phyloP scores from a whole-genome alignment of 2,797 vertebrate species.

The Sibirionetta formosa region DNA sequence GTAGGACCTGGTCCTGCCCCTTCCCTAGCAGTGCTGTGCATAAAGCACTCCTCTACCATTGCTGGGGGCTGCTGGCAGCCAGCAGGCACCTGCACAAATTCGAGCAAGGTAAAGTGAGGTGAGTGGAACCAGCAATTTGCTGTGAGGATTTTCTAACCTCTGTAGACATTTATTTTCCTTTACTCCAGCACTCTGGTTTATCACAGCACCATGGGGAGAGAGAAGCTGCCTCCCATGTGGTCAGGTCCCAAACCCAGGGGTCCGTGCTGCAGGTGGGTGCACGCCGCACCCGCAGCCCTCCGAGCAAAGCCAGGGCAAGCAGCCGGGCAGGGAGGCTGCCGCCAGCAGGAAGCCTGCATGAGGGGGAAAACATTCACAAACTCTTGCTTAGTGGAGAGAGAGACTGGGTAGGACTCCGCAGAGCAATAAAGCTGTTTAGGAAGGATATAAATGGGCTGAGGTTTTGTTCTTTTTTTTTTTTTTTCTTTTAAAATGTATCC shows the following conservation, averaged over 20 bases:
- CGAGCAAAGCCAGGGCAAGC: accelerated
- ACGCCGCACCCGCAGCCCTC: not conserved
- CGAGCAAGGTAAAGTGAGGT: not conserved
- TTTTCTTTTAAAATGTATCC: not conserved
- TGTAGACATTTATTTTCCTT: not conserved
- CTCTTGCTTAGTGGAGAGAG: not conserved
- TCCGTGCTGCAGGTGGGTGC: not conserved
- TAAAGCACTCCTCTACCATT: not conserved
- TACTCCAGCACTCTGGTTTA: not conserved
- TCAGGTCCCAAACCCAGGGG: not conserved
- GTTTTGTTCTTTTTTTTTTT: not conserved
- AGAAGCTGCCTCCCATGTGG: not conserved
- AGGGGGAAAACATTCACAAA: not conserved
- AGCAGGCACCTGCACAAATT: not conserved
- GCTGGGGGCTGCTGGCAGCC: not conserved
- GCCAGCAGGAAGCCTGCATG: not conserved
- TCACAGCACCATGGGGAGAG: not conserved
- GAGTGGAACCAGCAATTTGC: not conserved
- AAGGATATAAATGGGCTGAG: not conserved
- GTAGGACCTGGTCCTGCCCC: not conserved
- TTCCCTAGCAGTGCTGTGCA: not conserved
- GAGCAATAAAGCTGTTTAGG: not conserved
- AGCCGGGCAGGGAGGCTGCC: not conserved
- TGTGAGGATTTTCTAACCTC: not conserved
- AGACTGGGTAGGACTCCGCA: not conserved